Conservation (phyloP, 2,797 vertebrate species). For the Danio tinwini region DNA sequence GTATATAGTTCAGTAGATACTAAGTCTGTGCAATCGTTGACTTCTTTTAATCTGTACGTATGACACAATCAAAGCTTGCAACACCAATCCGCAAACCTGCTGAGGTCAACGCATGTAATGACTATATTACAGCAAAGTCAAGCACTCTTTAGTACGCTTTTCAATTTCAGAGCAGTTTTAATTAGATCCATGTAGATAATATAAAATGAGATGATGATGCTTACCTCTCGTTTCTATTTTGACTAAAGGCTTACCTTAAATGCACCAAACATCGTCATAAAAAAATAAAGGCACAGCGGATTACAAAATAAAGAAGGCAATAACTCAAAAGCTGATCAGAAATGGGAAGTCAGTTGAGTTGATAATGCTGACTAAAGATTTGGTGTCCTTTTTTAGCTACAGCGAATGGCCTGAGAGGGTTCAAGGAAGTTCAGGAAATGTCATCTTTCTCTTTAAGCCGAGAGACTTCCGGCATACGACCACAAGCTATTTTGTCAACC, state of each 20-base stretch:
- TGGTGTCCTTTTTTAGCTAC: constrained; percentile 53
- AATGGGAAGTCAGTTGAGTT: constrained; percentile 53
- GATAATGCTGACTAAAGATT: constrained; percentile 62
- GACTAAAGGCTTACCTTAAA: not conserved
- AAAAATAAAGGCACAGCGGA: constrained; percentile 14
- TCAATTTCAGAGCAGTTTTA: too few relatives aligned
- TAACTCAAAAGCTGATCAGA: constrained; percentile 34
- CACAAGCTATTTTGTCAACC: constrained; percentile 65
- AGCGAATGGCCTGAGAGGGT: constrained; percentile 53
- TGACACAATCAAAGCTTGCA: constrained; percentile 8
- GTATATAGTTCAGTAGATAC: not conserved
- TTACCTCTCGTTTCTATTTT: too few relatives aligned
- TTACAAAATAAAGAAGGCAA: not conserved
- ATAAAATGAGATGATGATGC: too few relatives aligned
- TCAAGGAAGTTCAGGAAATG: constrained; percentile 65
- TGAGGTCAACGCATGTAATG: not conserved
- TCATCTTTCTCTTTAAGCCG: constrained; percentile 60
- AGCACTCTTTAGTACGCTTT: not conserved
- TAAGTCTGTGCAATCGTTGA: not conserved
- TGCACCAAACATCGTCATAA: not conserved
- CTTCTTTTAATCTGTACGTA: constrained; percentile 3
- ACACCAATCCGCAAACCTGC: not conserved
- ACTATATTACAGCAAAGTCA: not conserved
- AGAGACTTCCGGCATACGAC: constrained; percentile 63
- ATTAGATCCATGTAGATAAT: too few relatives aligned